Evolutionary conservation across 2,888 invertebrate genomes (phyloP).

Genomic region (Phaonia tiefii): DNA sequence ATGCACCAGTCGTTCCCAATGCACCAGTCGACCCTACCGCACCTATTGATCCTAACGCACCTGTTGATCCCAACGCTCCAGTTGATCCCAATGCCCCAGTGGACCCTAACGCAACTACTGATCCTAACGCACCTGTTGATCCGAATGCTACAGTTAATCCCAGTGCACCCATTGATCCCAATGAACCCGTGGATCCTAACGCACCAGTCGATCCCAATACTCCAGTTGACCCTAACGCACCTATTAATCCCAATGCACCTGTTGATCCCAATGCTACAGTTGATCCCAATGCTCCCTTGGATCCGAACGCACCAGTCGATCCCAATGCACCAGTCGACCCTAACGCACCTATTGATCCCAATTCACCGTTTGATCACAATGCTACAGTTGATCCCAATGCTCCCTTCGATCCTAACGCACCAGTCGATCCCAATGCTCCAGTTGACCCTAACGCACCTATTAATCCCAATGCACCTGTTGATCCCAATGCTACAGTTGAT

Average conservation of each 20-base stretch:
- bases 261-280: constrained; percentile 43
- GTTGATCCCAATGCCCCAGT: constrained; percentile 45
- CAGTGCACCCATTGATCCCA: constrained; percentile 40
- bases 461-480: constrained; percentile 54
- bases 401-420: constrained; percentile 52
- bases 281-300: constrained; percentile 51
- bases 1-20: constrained; percentile 42
- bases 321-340: constrained; percentile 52
- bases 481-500: constrained; percentile 43
- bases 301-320: constrained; percentile 48
- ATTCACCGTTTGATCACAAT: constrained; percentile 61
- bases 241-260: constrained; percentile 33
- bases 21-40: constrained; percentile 53
- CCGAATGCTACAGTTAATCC: constrained; percentile 51
- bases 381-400: constrained; percentile 52
- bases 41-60: constrained; percentile 52
- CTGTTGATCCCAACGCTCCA: constrained; percentile 48
- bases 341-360: constrained; percentile 65
- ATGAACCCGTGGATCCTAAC: constrained; percentile 42
- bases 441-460: constrained; percentile 42
- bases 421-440: constrained; percentile 54
- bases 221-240: constrained; percentile 24
- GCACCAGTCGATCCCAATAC: constrained; percentile 43
- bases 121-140: constrained; percentile 54
- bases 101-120: constrained; percentile 44